Conservation (phyloP, 2,113 vertebrate genomes). For the Boleophthalmus pectinirostris region DNA sequence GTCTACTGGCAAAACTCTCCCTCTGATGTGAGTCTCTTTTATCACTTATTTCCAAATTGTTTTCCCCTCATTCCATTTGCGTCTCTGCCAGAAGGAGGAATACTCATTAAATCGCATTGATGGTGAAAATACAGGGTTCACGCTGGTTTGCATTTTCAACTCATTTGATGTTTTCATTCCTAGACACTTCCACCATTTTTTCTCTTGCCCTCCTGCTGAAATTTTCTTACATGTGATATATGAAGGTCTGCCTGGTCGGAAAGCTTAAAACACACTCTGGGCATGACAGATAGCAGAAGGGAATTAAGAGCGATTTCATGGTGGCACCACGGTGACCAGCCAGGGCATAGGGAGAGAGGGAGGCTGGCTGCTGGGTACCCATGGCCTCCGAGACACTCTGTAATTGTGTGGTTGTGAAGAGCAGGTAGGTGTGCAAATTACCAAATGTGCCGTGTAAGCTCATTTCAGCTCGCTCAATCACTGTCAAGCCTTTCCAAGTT, state of each 20-base stretch:
- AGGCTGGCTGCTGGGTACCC: slow-evolving; percentile 52
- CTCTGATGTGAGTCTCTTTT: slow-evolving; percentile 30
- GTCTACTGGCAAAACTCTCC: slow-evolving; percentile 30
- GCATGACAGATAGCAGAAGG: slow-evolving; percentile 73
- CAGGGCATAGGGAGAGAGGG: slow-evolving; percentile 56
- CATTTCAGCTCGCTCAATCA: slow-evolving; percentile 75
- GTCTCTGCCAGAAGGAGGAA: slow-evolving; percentile 58
- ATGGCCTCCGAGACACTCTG: slow-evolving; percentile 65
- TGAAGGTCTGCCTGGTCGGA: slow-evolving; percentile 56
- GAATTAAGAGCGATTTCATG: slow-evolving; percentile 82
- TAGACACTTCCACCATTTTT: slow-evolving; percentile 23
- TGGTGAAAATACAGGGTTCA: slow-evolving; percentile 51
- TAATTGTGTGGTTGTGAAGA: slow-evolving; percentile 80
- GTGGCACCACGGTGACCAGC: slow-evolving; percentile 59
- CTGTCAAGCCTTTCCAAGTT: slow-evolving; percentile 70
- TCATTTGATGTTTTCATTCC: slow-evolving; percentile 72
- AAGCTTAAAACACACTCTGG: slow-evolving; percentile 77
- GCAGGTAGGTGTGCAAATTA: slow-evolving; percentile 82
- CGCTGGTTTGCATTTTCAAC: slow-evolving; percentile 70
- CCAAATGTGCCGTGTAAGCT: slow-evolving; percentile 78
- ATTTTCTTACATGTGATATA: slow-evolving; percentile 40
- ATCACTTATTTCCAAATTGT: slow-evolving; percentile 38
- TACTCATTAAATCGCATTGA: slow-evolving; percentile 69
- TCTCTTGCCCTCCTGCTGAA: slow-evolving; percentile 31
- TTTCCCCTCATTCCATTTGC: slow-evolving; percentile 44